Base-by-base conservation (phyloP, 2,113 vertebrate genomes). In the Aplodontia rufa region DNA sequence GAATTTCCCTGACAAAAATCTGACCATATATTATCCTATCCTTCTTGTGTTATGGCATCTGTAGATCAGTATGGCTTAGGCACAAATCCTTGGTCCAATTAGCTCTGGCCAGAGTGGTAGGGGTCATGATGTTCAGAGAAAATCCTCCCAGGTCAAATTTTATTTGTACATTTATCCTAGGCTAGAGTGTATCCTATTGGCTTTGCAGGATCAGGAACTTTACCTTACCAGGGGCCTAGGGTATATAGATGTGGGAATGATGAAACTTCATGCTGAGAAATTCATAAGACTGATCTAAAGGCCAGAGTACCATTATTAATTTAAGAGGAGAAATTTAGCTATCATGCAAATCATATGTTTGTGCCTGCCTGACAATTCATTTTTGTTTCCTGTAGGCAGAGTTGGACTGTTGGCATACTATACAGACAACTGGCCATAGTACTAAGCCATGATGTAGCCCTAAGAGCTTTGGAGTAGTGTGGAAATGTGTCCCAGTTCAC, bases 271-370 rank as follows among this genome's bases (percentile, higher is more conserved):
- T 66, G 17, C 35, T 83, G 71, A 86, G 72, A 83, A 96, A 55
- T 10, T 72, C 35, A 2, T 74, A 40, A 60, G 30, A 81, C 40
- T 53, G 28, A 82, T 88, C 12, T 79, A 66, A 82, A 96, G 84
- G 64, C 28, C 55, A 81, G 74, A 71, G 66, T 95, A 79, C 32
- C 45, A 51, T 78, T 75, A 64, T 45, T 89, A 87, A 91, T 28
- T 95, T 94, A 95, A 95, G 86, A 58, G 69, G 62, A 87, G 60
- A 71, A 78, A 89, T 51, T 51, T 42, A 81, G 37, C 51, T 74
- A 17, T 75, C 22, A 62, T 64, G 37, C 10, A 90, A 62, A 87
- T 89, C 51, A 94, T 42, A n/a, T 96, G 90, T 80, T 75, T 95
- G 35, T 58, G 22, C 78, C 60, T 92, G 81, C 19, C 47, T 80